Conservation (phyloP, 2,888 invertebrate species). For the Lithophane ornitopus region DNA sequence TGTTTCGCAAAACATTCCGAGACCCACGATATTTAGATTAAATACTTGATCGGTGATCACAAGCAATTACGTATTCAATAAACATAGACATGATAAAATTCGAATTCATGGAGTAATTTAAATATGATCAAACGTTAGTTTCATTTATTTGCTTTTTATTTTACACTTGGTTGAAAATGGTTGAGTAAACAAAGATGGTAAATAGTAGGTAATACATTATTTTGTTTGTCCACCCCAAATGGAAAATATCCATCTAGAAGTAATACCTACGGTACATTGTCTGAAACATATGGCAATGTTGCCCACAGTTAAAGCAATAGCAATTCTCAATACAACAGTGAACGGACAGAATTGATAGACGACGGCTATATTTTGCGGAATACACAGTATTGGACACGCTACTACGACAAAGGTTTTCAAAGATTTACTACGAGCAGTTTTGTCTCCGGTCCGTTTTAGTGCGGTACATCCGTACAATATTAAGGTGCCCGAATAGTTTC, state of each 20-base stretch:
- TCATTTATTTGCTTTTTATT: conserved; percentile 25
- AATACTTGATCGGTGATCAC: conserved; percentile 8
- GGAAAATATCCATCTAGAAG: conserved; percentile 19
- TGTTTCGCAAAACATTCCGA: conserved; percentile 23
- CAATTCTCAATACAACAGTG: conserved; percentile 26
- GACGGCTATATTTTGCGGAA: conserved; percentile 40
- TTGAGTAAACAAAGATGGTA: conserved; percentile 23
- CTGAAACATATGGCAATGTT: conserved; percentile 17
- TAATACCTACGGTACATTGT: not conserved
- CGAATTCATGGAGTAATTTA: conserved; percentile 21
- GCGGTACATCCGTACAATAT: conserved; percentile 51
- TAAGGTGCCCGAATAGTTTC: conserved; percentile 23
- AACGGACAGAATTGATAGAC: conserved; percentile 48
- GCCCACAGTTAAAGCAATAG: conserved; percentile 27
- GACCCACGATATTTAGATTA: conserved; percentile 17
- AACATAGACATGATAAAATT: not conserved
- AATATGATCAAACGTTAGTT: conserved; percentile 8
- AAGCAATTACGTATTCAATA: conserved; percentile 1
- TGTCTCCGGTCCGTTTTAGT: conserved; percentile 48
- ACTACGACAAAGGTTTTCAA: conserved; percentile 52
- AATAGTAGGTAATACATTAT: not conserved
- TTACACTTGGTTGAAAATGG: conserved; percentile 9
- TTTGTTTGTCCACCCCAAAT: conserved; percentile 15
- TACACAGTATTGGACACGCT: conserved; percentile 37
- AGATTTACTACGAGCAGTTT: conserved; percentile 51